Percentiles rank a stretch among this genome's conserved stretches.
phyloP scores from a whole-genome alignment of 2,888 invertebrate species.

The Ctenicera cuprea region DNA sequence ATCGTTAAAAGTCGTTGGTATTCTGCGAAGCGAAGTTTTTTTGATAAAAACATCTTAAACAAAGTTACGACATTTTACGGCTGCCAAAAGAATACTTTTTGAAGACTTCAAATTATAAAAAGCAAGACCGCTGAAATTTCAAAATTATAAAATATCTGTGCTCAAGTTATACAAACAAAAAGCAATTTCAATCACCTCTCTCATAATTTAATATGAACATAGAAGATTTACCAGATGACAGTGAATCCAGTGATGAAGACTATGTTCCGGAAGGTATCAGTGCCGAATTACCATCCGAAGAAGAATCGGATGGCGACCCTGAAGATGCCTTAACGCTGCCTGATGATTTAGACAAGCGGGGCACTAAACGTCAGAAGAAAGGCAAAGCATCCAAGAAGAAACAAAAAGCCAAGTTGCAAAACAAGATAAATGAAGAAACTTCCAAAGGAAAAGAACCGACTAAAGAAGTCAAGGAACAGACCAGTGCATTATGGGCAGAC shows the following conservation, averaged over 20 bases:
- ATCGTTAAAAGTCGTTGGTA: neutral
- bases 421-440: conserved; percentile 5
- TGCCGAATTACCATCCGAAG: conserved; percentile 79
- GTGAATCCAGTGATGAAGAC: conserved; percentile 87
- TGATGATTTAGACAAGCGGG: conserved; percentile 68
- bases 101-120: too few relatives aligned
- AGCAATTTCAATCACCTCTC: neutral
- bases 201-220: conserved; percentile 51
- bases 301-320: conserved; percentile 79
- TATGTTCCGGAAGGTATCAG: conserved; percentile 80
- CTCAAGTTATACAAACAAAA: too few relatives aligned
- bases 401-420: conserved; percentile 24
- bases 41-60: too few relatives aligned
- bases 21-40: too few relatives aligned
- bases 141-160: too few relatives aligned
- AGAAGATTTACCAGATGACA: conserved; percentile 71
- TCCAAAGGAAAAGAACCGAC: too few relatives aligned
- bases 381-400: conserved; percentile 59
- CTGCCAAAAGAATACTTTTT: too few relatives aligned
- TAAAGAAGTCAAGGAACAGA: conserved; percentile 81
- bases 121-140: too few relatives aligned
- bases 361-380: conserved; percentile 63
- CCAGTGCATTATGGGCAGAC: conserved; percentile 87
- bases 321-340: conserved; percentile 77
- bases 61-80: too few relatives aligned